These are phyloP conservation scores for Nesometra sesokonis DNA, from an alignment of 35 echinoderm and acorn worm species.

Conservation along the genomic window DNA sequence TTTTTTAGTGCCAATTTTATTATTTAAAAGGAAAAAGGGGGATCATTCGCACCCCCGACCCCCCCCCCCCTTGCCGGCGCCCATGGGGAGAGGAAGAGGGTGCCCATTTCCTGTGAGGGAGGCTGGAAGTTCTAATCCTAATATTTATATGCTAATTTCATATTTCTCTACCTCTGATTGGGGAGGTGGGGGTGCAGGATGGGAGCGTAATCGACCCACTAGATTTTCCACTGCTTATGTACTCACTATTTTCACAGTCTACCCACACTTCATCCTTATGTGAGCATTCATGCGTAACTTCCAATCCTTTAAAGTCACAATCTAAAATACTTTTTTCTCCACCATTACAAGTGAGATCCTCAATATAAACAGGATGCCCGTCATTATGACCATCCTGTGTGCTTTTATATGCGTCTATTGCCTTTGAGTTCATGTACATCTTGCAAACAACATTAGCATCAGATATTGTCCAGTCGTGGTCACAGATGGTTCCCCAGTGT, in stretches of 20 bases:
- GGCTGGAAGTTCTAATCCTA: too few relatives aligned
- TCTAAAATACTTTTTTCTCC: not conserved
- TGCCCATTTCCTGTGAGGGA: too few relatives aligned
- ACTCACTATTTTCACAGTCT: not conserved
- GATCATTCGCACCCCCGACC: too few relatives aligned
- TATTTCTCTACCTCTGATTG: too few relatives aligned
- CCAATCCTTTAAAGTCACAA: not conserved
- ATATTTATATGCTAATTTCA: too few relatives aligned
- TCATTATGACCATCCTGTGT: not conserved
- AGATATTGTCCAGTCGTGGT: not conserved
- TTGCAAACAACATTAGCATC: constrained; percentile 28
- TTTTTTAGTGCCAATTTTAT: too few relatives aligned
- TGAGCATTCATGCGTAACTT: not conserved
- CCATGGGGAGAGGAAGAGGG: too few relatives aligned
- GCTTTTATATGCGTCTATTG: not conserved
- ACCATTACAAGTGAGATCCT: not conserved
- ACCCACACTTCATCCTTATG: not conserved
- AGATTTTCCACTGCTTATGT: too few relatives aligned
- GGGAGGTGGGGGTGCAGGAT: too few relatives aligned
- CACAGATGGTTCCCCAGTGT: constrained; percentile 32
- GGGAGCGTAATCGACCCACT: too few relatives aligned
- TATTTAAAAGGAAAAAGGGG: too few relatives aligned
- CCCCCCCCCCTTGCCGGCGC: too few relatives aligned
- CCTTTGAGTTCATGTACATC: not conserved
- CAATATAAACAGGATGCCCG: not conserved